Evolutionary conservation across 2,113 vertebrate species (phyloP).

Genomic region (Tetrao urogallus): DNA sequence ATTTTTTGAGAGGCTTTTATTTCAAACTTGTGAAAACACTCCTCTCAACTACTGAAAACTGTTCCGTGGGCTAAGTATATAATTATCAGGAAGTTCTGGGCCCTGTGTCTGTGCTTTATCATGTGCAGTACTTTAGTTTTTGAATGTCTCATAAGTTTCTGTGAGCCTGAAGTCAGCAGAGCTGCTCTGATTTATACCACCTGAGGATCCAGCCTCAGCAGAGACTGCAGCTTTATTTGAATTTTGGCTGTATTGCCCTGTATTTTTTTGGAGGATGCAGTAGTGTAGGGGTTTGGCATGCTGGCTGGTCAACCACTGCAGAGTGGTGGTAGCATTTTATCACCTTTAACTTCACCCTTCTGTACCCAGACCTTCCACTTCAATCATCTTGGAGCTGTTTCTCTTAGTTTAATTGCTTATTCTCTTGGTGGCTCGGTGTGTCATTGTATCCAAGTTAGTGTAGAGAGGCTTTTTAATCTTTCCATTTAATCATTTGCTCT

Average conservation of each 20-base stretch:
- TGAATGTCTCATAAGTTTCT: neutral
- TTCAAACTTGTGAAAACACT: neutral
- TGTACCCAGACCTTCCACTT: neutral
- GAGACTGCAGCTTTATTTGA: neutral
- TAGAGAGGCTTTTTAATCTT: neutral
- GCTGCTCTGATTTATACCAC: neutral
- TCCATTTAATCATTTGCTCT: neutral
- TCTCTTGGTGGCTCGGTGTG: neutral
- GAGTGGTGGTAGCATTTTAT: neutral
- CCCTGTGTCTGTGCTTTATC: neutral
- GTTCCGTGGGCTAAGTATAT: neutral
- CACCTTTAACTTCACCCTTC: neutral
- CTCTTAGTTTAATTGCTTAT: neutral
- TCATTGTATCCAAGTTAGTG: neutral
- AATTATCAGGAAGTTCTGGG: conserved; percentile 9
- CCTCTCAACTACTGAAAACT: neutral
- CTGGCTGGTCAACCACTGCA: neutral
- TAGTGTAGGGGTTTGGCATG: neutral
- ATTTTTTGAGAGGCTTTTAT: conserved; percentile 44
- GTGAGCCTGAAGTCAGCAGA: neutral
- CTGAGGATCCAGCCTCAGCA: neutral
- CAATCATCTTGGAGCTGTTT: neutral
- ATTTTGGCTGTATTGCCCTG: neutral
- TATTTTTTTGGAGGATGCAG: neutral
- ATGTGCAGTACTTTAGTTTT: neutral